phyloP scores from a whole-genome alignment of 2,888 invertebrate species.

The Autographa pulchrina region DNA sequence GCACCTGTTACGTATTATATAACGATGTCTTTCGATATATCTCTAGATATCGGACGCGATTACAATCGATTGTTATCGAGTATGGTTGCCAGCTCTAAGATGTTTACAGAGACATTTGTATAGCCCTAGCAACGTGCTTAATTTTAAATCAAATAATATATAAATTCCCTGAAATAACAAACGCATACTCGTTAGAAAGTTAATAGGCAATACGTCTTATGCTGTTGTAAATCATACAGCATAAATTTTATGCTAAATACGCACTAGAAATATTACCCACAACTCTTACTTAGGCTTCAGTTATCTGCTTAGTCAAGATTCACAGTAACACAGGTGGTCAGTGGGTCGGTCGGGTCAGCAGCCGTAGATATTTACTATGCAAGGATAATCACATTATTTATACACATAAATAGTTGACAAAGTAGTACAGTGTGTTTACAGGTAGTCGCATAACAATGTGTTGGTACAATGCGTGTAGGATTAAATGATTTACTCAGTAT shows the following conservation, averaged over 20 bases:
- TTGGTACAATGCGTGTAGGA: not conserved
- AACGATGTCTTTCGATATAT: slow-evolving; percentile 58
- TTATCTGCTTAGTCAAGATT: not conserved
- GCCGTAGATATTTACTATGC: not conserved
- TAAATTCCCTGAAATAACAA: not conserved
- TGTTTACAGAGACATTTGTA: not conserved
- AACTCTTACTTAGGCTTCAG: not conserved
- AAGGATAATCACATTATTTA: not conserved
- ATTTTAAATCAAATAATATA: too few relatives aligned
- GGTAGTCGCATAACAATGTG: too few relatives aligned
- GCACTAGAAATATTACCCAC: not conserved
- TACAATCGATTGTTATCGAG: slow-evolving; percentile 63
- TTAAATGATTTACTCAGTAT: not conserved
- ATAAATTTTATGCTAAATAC: not conserved
- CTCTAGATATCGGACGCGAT: slow-evolving; percentile 59
- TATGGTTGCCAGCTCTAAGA: slow-evolving; percentile 45
- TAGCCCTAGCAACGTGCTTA: too few relatives aligned
- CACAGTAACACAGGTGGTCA: not conserved
- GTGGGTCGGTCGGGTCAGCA: not conserved
- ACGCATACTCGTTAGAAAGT: not conserved
- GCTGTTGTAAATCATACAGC: not conserved
- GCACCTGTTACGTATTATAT: slow-evolving; percentile 65
- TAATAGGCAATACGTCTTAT: slow-evolving; percentile 1
- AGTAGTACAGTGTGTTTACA: not conserved
- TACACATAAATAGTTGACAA: not conserved